Evolutionary conservation across 2,113 vertebrate genomes (phyloP), one percentile per base, ranked within the genome.

Genomic region (Triplophysa siluroides): DNA sequence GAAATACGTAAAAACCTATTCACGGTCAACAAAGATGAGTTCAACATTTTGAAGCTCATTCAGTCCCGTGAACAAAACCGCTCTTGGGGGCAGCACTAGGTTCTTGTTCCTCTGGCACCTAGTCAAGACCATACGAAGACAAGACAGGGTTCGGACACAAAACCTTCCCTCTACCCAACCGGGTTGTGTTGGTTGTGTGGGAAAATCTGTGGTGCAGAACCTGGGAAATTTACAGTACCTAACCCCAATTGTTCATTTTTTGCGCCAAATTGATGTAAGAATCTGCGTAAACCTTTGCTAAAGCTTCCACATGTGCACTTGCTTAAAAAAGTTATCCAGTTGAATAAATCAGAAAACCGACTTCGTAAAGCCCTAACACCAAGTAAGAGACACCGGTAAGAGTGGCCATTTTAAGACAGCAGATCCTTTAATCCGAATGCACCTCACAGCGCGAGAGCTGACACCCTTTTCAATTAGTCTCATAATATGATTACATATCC

Each of bases 111-210:
- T 79, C 83, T 93, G 92, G 92, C 91, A 88, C 79, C 64, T 71
- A 86, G 88, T 93, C 92, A 94, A 90, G 90, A 90, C 91, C 91
- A 92, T 90, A 89, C 91, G 87, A 92, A 89, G 91, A 91, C 89
- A 93, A 91, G 92, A 90, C 83, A 90, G 89, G 86, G 89, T 76
- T 84, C 85, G 84, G 88, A 91, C 87, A 91, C 88, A 92, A 94
- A 91, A 90, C 87, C 84, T 85, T 88, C 70, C 26, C 73, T 89
- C 85, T 81, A 84, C 87, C 89, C 88, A 88, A 85, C 87, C 73
- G 85, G 90, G 90, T 89, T 88, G 90, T 88, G 90, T 88, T 91
- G 91, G 90, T 88, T 92, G 91, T 92, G 93, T 94, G 93, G 92
- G 93, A 94, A 93, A 94, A 93, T 92, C 89, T 87, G 88, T 80